These are phyloP conservation scores for Polyommatus icarus DNA, from an alignment of 2,888 invertebrate species.

Conservation along the genomic window DNA sequence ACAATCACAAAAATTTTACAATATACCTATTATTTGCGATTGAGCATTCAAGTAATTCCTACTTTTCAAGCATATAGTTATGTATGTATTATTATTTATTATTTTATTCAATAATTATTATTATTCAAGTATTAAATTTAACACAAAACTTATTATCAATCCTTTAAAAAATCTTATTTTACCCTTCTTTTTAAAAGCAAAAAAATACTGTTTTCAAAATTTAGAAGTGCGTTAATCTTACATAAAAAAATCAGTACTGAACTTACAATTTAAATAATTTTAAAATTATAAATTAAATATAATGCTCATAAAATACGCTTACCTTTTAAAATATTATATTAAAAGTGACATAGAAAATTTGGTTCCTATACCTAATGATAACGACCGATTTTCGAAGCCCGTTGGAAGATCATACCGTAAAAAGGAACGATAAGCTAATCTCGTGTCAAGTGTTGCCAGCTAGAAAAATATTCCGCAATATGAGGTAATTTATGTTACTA, in stretches of 20 bases:
- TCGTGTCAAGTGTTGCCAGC: constrained; percentile 32
- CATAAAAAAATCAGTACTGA: constrained; percentile 71
- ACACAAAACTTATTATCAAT: constrained; percentile 31
- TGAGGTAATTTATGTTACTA: constrained; percentile 11
- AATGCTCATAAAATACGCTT: constrained; percentile 77
- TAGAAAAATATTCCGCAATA: constrained; percentile 28
- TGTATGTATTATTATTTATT: constrained; percentile 28
- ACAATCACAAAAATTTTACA: constrained; percentile 42
- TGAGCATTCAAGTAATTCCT: constrained; percentile 66
- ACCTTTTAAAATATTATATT: constrained; percentile 64
- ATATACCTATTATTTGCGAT: constrained; percentile 50
- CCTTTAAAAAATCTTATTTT: constrained; percentile 36
- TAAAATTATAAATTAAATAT: constrained; percentile 72
- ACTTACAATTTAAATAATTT: constrained; percentile 65
- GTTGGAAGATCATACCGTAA: constrained; percentile 40
- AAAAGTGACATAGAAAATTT: constrained; percentile 79
- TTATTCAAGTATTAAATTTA: constrained; percentile 9
- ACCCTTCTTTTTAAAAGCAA: background rate
- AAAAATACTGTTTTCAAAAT: constrained; percentile 26
- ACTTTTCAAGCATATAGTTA: constrained; percentile 37
- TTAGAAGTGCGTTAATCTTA: constrained; percentile 58
- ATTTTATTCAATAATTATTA: background rate
- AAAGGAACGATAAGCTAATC: constrained; percentile 21
- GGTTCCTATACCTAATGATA: constrained; percentile 75
- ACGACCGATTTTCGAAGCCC: constrained; percentile 58